Base-by-base conservation (phyloP, 2,113 vertebrate species). In the Melanostigma gelatinosum region DNA sequence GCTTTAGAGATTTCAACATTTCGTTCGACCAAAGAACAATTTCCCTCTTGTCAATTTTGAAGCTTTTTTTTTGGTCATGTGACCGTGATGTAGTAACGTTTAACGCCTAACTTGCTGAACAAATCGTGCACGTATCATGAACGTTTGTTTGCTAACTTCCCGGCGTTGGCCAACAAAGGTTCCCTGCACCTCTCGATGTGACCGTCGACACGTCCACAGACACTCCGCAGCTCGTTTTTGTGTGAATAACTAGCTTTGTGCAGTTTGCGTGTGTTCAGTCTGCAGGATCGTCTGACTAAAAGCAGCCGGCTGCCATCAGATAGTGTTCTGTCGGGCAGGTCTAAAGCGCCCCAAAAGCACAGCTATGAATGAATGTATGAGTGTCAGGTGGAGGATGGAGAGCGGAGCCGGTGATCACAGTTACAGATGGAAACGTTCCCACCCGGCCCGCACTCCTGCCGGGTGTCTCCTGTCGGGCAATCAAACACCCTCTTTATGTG, bases 401-500 rank as follows among this genome's bases (percentile, higher is more conserved):
- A 72, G 34, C 0, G 1, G 20, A 82, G 83, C 69, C 38, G 24
- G 22, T 42, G 80, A 86, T 90, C 79, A 38, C 69, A 77, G 80
- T 68, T 48, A 65, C 75, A 77, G 86, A 83, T 79, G 79, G 71
- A 75, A 72, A 54, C 0, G 42, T 66, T 82, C 85, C 69, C 75
- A 50, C 71, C 58, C 79, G 79, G 74, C 70, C 4, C 34, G 1
- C 24, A 1, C 48, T 60, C 64, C 77, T 16, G 5, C 55, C 36
- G 66, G 75, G 80, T 88, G 70, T 92, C 81, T 62, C 46, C 69
- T 83, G 27, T 85, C 84, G 63, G 4, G 80, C 65, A 87, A 86
- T 91, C 75, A 89, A 89, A 88, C 89, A 66, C 81, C 82, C 68
- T 62, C 46, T 83, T 76, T 8, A 82, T 75, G 77, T 61, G 46